These are phyloP conservation scores for Xestia c-nigrum DNA, from an alignment of 2,888 invertebrate genomes.

Conservation along the genomic window DNA sequence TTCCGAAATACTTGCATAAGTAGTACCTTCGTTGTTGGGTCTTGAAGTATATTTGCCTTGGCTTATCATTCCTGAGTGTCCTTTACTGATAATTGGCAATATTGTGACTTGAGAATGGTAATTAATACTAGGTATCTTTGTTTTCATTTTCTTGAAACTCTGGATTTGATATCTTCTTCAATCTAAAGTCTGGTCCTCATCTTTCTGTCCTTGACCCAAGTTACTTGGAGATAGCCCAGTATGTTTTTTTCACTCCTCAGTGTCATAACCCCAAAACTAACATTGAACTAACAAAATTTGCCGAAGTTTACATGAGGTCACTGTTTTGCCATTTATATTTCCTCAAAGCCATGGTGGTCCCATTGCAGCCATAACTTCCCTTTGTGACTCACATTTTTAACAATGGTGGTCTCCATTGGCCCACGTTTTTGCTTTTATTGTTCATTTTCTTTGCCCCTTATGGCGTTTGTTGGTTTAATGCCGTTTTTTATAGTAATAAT, in stretches of 20 bases:
- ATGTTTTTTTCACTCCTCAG: not conserved
- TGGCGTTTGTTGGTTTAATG: conserved; percentile 39
- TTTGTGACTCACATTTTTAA: conserved; percentile 61
- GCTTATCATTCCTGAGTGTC: not conserved
- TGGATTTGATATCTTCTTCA: not conserved
- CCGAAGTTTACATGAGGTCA: conserved; percentile 35
- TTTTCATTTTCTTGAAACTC: not conserved
- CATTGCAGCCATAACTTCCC: conserved; percentile 48
- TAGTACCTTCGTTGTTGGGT: conserved; percentile 13
- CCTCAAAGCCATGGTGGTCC: conserved; percentile 43
- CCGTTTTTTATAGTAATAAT: conserved; percentile 39
- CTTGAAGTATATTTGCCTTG: conserved; percentile 6
- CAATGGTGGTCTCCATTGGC: conserved; percentile 56
- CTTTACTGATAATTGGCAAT: not conserved
- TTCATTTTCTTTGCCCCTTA: conserved; percentile 52
- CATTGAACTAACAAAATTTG: conserved; percentile 11
- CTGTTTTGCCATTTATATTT: conserved; percentile 43
- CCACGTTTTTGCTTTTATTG: conserved; percentile 50
- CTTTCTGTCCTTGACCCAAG: not conserved
- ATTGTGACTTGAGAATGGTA: not conserved
- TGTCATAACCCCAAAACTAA: not conserved
- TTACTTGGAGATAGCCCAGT: not conserved
- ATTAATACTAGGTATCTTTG: not conserved
- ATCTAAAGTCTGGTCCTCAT: not conserved
- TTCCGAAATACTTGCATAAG: conserved; percentile 46